Conservation (phyloP, 2,113 vertebrate genomes). For the Bujurquina vittata region DNA sequence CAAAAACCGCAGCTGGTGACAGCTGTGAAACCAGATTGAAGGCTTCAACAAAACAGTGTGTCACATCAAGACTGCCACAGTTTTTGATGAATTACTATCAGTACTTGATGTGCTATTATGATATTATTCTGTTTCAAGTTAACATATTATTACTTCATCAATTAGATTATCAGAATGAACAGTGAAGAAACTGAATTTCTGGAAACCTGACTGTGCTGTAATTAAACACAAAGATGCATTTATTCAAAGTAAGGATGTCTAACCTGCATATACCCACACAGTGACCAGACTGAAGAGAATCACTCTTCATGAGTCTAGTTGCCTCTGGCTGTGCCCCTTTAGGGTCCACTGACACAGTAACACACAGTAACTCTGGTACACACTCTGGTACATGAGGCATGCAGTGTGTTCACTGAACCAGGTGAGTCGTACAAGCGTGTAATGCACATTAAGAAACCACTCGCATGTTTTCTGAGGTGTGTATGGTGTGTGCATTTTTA, state of each 20-base stretch:
- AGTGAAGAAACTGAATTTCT: background rate
- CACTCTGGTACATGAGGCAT: constrained; percentile 23
- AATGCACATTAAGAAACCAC: constrained; percentile 52
- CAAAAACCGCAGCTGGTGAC: too few relatives aligned
- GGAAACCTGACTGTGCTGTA: background rate
- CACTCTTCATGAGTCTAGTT: background rate
- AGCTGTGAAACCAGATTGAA: too few relatives aligned
- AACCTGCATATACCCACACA: constrained; percentile 15
- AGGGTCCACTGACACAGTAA: constrained; percentile 39
- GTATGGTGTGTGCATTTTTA: constrained; percentile 21
- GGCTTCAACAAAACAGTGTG: too few relatives aligned
- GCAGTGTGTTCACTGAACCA: constrained; percentile 60
- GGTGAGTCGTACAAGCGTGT: constrained; percentile 60
- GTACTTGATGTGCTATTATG: background rate
- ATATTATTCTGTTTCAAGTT: background rate
- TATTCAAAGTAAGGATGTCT: constrained; percentile 5
- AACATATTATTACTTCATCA: background rate
- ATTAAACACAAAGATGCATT: constrained; percentile 19
- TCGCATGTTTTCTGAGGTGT: constrained; percentile 30
- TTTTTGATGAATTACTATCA: too few relatives aligned
- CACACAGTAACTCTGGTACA: background rate
- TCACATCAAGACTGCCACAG: too few relatives aligned
- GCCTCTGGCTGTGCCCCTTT: constrained; percentile 14
- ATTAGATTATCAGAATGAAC: background rate
- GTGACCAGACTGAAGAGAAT: background rate